Base-by-base conservation (phyloP, 2,888 invertebrate species). In the Proisotoma minuta region DNA sequence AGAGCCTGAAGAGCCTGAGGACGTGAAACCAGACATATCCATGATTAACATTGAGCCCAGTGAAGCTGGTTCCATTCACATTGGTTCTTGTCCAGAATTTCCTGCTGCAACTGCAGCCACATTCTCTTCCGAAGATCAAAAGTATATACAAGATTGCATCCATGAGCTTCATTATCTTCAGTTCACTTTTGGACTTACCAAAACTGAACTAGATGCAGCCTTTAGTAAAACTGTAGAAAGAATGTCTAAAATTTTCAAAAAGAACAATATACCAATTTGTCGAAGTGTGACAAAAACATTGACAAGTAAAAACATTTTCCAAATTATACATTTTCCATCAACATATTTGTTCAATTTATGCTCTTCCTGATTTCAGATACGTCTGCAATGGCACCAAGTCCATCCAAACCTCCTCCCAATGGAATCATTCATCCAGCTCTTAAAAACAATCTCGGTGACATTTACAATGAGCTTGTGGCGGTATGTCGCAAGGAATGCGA, bases 161-260 rank as follows among this genome's bases (percentile, higher is more conserved):
- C 65, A 65, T 34, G 65, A 70, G 43, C 59, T 70, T 8, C 69
- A 70, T 57, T 70, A 70, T 48, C 47, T 70, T 22, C 67, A 65
- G n/a, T 70, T 70, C 47, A 68, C 69, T 0, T 67, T 61, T 53
- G 68, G 67, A 27, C 60, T 70, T 26, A 57, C 61, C 20, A 68
- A 61, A 34, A 58, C 28, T 12, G 69, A 70, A 20, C 22, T 70
- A 34, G 26, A 51, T 1, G 12, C 49, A 20, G 62, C 65, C 5
- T 70, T 70, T 49, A 29, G 61, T 28, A 63, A 57, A 43, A 63
- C 65, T 8, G 62, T 70, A 8, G 62, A 54, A 23, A 63, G 59
- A 43, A 53, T 67, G 34, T 65, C 57, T 24, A 43, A 23, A 4
- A 65, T 70, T 47, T 68, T 67, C 39, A 62, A 64, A 43, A 65